Conservation (phyloP, 2,113 vertebrate species). For the Carassius gibelio region DNA sequence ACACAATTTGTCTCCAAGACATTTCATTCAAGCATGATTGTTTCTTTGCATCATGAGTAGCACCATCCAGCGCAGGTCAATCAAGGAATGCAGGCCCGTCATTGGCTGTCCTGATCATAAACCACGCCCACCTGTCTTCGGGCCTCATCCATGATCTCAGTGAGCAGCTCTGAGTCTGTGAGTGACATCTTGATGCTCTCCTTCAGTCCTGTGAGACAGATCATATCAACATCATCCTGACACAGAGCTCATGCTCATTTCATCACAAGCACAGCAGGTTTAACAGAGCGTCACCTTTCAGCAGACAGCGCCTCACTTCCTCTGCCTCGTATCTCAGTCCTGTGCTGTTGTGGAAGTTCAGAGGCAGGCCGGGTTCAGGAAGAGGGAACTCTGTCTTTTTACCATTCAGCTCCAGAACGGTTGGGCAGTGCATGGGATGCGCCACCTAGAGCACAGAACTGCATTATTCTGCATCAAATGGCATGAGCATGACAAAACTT, state of each 20-base stretch:
- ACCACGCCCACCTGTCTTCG: constrained; percentile 77
- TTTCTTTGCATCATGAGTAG: background rate
- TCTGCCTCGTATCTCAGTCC: constrained; percentile 76
- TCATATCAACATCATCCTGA: background rate
- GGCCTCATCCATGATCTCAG: constrained; percentile 79
- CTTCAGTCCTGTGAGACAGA: constrained; percentile 76
- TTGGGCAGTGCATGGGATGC: constrained; percentile 70
- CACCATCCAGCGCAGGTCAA: background rate
- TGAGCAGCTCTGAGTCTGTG: constrained; percentile 78
- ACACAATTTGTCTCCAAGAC: background rate
- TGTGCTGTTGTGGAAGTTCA: constrained; percentile 68
- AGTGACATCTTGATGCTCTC: constrained; percentile 81
- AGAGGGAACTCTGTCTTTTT: constrained; percentile 65
- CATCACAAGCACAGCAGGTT: no score
- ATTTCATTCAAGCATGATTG: background rate
- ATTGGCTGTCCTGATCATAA: constrained; percentile 75
- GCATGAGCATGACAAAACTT: no score
- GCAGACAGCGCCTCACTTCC: constrained; percentile 76
- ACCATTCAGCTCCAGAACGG: constrained; percentile 65
- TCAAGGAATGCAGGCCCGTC: constrained; percentile 14
- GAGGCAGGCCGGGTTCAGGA: constrained; percentile 63
- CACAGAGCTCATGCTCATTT: no score
- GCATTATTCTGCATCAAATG: background rate
- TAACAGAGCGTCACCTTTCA: constrained; percentile 68
- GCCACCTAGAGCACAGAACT: constrained; percentile 64